Conservation (phyloP, 92 coral and sea anemone species). For the Epizoanthus illoricatus region DNA sequence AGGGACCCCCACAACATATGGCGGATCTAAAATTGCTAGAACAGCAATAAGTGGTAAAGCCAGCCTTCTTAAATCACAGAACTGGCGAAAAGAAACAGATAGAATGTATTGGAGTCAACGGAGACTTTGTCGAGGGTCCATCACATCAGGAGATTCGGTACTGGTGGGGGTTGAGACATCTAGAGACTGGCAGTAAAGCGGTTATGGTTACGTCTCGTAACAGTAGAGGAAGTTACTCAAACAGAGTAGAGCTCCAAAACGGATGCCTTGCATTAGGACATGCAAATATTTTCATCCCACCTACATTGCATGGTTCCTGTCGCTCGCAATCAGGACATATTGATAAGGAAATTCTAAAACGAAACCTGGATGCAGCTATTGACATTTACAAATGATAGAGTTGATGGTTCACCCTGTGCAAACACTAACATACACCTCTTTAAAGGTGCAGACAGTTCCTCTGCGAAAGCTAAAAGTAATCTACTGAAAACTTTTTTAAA, state of each 20-base stretch:
- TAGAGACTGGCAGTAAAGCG: slow-evolving; percentile 31
- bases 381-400: slow-evolving; percentile 64
- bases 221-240: slow-evolving; percentile 65
- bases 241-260: slow-evolving; percentile 67
- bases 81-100: slow-evolving; percentile 50
- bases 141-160: slow-evolving; percentile 57
- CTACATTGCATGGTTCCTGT: slow-evolving; percentile 71
- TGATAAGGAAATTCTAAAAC: slow-evolving; percentile 43
- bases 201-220: slow-evolving; percentile 55
- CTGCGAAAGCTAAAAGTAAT: slow-evolving; percentile 45
- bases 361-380: slow-evolving; percentile 64
- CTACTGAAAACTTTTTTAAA: slow-evolving; percentile 49
- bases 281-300: slow-evolving; percentile 68
- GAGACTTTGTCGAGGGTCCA: slow-evolving; percentile 68
- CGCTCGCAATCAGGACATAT: slow-evolving; percentile 44
- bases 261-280: slow-evolving; percentile 70
- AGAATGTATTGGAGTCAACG: slow-evolving; percentile 68
- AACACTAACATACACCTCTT: slow-evolving; percentile 55
- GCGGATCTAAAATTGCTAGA: slow-evolving; percentile 53
- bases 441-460: slow-evolving; percentile 55
- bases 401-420: slow-evolving; percentile 70
- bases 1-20: slow-evolving; percentile 65
- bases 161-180: slow-evolving; percentile 62
- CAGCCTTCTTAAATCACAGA: slow-evolving; percentile 55
- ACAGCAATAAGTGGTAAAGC: slow-evolving; percentile 37